phyloP scores from a whole-genome alignment of 2,888 invertebrate species.

The Philhelius pedissequus region DNA sequence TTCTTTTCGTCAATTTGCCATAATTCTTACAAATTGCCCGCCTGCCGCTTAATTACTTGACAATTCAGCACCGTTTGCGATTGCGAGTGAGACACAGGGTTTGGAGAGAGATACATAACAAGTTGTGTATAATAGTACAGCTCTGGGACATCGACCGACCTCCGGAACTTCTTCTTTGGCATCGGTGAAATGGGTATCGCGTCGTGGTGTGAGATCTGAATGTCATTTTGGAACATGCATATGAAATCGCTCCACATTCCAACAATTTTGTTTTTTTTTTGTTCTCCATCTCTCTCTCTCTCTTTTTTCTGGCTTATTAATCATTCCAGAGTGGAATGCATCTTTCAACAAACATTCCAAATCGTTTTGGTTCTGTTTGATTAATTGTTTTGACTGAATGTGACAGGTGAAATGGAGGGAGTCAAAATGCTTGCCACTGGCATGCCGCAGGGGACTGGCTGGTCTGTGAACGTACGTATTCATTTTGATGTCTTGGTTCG shows the following conservation, averaged over 20 bases:
- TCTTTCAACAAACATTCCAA: conserved; percentile 61
- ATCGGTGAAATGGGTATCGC: neutral
- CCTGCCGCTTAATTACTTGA: conserved; percentile 62
- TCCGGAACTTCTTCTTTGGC: conserved; percentile 11
- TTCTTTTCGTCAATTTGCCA: conserved; percentile 67
- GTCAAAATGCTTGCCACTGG: conserved; percentile 30
- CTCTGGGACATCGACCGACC: conserved; percentile 38
- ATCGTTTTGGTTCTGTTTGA: conserved; percentile 56
- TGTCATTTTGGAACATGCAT: conserved; percentile 26
- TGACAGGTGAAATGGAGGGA: conserved; percentile 14
- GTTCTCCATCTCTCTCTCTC: neutral
- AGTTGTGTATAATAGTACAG: conserved; percentile 27
- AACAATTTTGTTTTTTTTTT: conserved; percentile 12
- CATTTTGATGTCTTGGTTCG: conserved; percentile 14
- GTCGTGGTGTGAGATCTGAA: conserved; percentile 49
- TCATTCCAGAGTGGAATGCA: conserved; percentile 50
- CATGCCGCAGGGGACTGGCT: conserved; percentile 32
- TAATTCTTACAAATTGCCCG: conserved; percentile 61
- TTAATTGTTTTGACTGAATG: conserved; percentile 46
- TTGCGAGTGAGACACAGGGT: neutral
- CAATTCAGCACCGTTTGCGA: conserved; percentile 13
- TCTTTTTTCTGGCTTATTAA: conserved; percentile 39
- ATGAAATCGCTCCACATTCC: conserved; percentile 52
- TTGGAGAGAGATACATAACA: conserved; percentile 18
- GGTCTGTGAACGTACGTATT: conserved; percentile 3